Percentiles rank a stretch among this genome's conserved stretches.
Conservation (phyloP, 2,113 vertebrate genomes). For the Calyptommatus sinebrachiatus region DNA sequence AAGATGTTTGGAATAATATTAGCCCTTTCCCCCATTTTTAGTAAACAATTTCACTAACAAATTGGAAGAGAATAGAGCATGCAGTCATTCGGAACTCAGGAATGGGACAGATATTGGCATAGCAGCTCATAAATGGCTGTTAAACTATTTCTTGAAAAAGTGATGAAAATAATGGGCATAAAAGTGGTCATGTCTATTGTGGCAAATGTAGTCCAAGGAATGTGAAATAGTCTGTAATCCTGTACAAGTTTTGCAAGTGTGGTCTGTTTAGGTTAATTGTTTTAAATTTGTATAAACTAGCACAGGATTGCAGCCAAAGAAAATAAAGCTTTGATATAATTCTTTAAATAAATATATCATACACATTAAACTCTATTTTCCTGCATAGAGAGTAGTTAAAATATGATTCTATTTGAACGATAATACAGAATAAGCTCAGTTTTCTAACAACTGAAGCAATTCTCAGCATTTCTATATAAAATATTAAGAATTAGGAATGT, state of each 20-base stretch:
- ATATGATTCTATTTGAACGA: constrained; percentile 29
- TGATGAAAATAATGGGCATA: background rate
- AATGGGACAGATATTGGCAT: background rate
- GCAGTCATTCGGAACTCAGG: background rate
- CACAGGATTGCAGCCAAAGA: constrained; percentile 1
- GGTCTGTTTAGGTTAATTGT: background rate
- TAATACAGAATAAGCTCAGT: constrained; percentile 34
- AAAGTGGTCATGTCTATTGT: background rate
- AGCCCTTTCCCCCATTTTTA: constrained; percentile 5
- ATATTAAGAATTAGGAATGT: constrained; percentile 34
- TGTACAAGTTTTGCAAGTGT: background rate
- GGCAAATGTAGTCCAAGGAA: background rate
- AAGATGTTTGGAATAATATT: background rate
- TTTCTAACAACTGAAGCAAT: constrained; percentile 20
- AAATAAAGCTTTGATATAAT: constrained; percentile 37
- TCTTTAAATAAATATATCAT: constrained; percentile 56
- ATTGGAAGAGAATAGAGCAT: constrained; percentile 2
- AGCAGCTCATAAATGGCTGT: background rate
- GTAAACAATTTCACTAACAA: constrained; percentile 3
- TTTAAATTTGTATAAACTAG: background rate
- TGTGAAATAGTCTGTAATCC: background rate
- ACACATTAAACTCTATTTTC: constrained; percentile 40
- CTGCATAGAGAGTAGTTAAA: constrained; percentile 39
- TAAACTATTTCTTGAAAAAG: background rate
- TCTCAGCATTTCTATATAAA: constrained; percentile 38